Evolutionary conservation across 2,888 invertebrate species (phyloP).

Genomic region (Epiblema foenella): DNA sequence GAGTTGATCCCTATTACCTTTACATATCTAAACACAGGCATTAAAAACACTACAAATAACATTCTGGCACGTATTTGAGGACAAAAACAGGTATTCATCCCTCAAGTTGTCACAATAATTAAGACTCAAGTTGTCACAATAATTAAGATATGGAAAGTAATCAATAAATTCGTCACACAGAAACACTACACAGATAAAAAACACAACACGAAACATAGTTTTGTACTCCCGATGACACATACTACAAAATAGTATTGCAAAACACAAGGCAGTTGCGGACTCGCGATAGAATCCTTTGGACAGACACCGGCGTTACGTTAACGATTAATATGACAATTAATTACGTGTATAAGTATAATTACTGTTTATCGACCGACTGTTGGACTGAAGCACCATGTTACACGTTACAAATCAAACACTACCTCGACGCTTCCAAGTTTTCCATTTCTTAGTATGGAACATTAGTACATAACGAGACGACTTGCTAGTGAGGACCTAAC

Average conservation of each 20-base stretch:
- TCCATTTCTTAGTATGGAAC: conserved; percentile 23
- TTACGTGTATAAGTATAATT: conserved; percentile 20
- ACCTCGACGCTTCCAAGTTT: conserved; percentile 12
- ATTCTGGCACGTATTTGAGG: conserved; percentile 81
- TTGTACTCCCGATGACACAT: conserved; percentile 73
- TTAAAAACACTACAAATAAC: conserved; percentile 75
- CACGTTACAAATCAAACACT: conserved; percentile 42
- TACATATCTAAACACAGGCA: conserved; percentile 67
- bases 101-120: conserved; percentile 65
- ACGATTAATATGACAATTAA: conserved; percentile 30
- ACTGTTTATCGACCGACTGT: conserved; percentile 58
- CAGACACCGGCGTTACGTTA: conserved; percentile 32
- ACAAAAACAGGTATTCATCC: conserved; percentile 63
- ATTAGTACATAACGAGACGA: conserved; percentile 32
- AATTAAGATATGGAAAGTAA: conserved; percentile 54
- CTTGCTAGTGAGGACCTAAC: conserved; percentile 31
- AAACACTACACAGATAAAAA: conserved; percentile 63
- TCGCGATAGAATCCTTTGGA: conserved; percentile 54
- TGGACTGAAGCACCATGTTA: conserved; percentile 70
- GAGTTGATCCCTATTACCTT: conserved; percentile 67
- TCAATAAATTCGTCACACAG: conserved; percentile 73
- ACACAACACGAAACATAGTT: conserved; percentile 62
- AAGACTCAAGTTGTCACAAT: conserved; percentile 65
- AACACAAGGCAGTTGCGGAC: conserved; percentile 62
- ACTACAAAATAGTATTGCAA: conserved; percentile 55